Evolutionary conservation across 1,140 invertebrate genomes (phyloP), one percentile per base, ranked within the genome.

Genomic region (Melanaphis sacchari): DNA sequence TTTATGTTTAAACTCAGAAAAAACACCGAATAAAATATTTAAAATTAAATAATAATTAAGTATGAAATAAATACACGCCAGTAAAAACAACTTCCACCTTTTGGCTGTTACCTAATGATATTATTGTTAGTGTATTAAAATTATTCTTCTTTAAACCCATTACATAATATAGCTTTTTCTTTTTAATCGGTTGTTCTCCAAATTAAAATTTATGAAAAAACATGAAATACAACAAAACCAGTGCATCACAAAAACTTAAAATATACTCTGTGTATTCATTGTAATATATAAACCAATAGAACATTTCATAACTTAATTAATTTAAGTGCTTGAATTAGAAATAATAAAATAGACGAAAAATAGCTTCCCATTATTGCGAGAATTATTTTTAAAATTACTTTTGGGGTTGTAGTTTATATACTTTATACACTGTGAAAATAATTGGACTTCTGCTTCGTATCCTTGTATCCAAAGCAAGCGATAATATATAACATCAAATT

Each of bases 301-400:
- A 66, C 26, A 66, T 66, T 66, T n/a, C 59, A 66, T 66, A 66
- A n/a, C 59, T n/a, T 66, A n/a, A 76, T 76, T 76, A 76, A n/a
- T 15, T 76, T 76, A 76, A 76, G 59, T 76, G n/a, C 59, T n/a
- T 15, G n/a, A 76, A 76, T 76, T n/a, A 76, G 59, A n/a, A 76
- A 76, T n/a, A n/a, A n/a, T 66, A 76, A n/a, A 76, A 76, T 76
- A n/a, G 59, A 66, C 3, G 59, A 31, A 66, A 59, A 66, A 66
- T 76, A 76, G 31, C 31, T 76, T 76, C 31, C 15, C 31, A 76
- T 76, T 36, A n/a, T 76, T 18, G 15, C 5, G 31, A 36, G 59
- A n/a, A n/a, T 36, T n/a, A n/a, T 76, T n/a, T 76, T 15, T 76
- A n/a, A 76, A 66, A 66, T 66, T 66, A 66, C 31, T n/a, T 5